These are phyloP conservation scores for Struthidea cinerea DNA, from an alignment of 2,113 vertebrate genomes.

Conservation along the genomic window DNA sequence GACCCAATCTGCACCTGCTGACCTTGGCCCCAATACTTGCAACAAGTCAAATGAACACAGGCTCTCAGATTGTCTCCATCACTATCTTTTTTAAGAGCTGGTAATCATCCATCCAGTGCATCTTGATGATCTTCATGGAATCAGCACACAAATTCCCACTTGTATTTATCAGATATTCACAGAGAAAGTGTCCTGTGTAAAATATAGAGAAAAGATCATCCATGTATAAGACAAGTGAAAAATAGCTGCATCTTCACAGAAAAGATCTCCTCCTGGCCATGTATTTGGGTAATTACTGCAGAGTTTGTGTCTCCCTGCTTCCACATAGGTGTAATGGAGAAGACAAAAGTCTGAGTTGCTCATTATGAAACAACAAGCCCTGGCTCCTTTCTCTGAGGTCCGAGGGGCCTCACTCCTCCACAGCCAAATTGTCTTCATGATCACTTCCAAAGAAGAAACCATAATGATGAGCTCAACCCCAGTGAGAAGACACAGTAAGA, in stretches of 20 bases:
- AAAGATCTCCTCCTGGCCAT: background rate
- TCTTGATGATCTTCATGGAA: background rate
- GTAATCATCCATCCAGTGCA: background rate
- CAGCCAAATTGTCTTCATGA: background rate
- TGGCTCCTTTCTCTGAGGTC: background rate
- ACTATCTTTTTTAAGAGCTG: background rate
- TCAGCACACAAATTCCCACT: background rate
- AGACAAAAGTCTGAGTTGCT: background rate
- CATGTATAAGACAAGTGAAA: background rate
- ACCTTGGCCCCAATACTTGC: background rate
- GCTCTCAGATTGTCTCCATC: background rate
- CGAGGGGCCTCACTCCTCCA: background rate
- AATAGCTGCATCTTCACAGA: background rate
- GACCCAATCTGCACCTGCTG: background rate
- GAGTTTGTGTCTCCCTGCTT: background rate
- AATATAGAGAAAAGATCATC: background rate
- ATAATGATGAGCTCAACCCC: background rate
- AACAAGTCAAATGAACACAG: background rate
- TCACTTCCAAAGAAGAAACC: background rate
- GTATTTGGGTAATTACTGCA: background rate
- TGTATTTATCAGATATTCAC: background rate
- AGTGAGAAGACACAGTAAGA: background rate
- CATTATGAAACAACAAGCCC: background rate
- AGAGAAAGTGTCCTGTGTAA: background rate
- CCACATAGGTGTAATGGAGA: background rate